Evolutionary conservation across 2,888 invertebrate genomes (phyloP).

Genomic region (Nemurella pictetii): DNA sequence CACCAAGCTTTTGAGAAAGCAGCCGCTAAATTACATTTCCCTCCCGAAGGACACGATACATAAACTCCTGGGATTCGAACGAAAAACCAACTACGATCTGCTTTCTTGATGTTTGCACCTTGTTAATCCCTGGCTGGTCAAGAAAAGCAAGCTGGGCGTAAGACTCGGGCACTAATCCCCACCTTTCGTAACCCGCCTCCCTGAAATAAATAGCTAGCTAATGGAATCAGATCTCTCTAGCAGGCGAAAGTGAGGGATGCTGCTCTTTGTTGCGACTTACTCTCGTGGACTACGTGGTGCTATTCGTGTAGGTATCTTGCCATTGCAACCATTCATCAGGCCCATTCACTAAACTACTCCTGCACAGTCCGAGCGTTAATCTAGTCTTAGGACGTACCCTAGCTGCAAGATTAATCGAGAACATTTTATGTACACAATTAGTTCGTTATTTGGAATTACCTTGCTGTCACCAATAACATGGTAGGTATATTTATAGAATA

Average conservation of each 20-base stretch:
- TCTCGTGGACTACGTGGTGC: neutral
- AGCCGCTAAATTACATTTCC: neutral
- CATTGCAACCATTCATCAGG: neutral
- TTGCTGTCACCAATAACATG: neutral
- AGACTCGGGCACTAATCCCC: neutral
- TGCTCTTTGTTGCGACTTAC: neutral
- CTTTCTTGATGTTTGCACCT: conserved; percentile 1
- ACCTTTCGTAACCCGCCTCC: conserved; percentile 16
- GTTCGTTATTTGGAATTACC: neutral
- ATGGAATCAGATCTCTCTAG: conserved; percentile 36
- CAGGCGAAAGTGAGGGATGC: conserved; percentile 7
- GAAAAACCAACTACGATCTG: neutral
- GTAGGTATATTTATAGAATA: neutral
- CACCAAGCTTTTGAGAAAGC: neutral
- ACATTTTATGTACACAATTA: neutral
- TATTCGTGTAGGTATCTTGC: neutral
- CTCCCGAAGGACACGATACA: neutral
- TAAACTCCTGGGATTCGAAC: neutral
- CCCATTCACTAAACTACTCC: neutral
- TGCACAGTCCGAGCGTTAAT: neutral
- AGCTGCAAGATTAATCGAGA: neutral
- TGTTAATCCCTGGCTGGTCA: neutral
- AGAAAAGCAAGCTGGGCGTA: neutral
- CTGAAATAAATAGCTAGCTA: conserved; percentile 36
- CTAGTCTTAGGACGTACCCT: neutral